Evolutionary conservation across 1,140 invertebrate species (phyloP), one percentile per base, ranked within the genome.

Genomic region (Chironomus tepperi): DNA sequence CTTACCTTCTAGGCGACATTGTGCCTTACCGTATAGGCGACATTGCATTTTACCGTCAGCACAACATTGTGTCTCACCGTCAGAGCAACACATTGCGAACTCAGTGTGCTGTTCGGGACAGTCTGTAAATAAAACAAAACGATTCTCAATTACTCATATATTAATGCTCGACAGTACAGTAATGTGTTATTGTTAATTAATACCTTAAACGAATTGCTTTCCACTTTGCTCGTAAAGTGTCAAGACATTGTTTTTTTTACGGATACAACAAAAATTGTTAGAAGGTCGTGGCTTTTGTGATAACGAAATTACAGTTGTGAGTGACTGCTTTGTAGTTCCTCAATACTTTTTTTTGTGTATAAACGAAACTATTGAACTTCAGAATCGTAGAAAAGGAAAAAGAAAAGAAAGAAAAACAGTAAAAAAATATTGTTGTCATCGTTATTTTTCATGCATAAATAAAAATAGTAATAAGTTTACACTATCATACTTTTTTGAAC

Each of bases 391-490:
- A 15, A 47, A 15, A 57, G 12, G 47, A 12, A 15, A 8, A 15
- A 57, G 10, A n/a, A 15, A 15, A n/a, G 5, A 57, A 57, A n/a
- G 7, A 57, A 57, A 57, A 12, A 57, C 12, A 57, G 47, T 57
- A 57, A 57, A 57, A n/a, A 57, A n/a, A 34, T 34, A 34, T 57
- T 57, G 47, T 57, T 57, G 47, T 57, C 47, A 57, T 57, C 47
- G 24, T 34, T 34, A 57, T 15, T 57, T 57, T 57, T 12, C n/a
- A n/a, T 57, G 47, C 15, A 57, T n/a, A 57, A n/a, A 57, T 57
- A n/a, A 57, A 12, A n/a, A 12, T 57, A 57, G 12, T 57, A 57
- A 12, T n/a, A 57, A n/a, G 47, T n/a, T n/a, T 57, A 57, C 5
- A 57, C 47, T 57, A 34, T 34, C 47, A 57, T 57, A n/a, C 12